A percentile compares a stretch with the other conserved stretches of the same genome.
phyloP scores from a whole-genome alignment of 1,140 invertebrate genomes.

The Drosophila kepulauana region DNA sequence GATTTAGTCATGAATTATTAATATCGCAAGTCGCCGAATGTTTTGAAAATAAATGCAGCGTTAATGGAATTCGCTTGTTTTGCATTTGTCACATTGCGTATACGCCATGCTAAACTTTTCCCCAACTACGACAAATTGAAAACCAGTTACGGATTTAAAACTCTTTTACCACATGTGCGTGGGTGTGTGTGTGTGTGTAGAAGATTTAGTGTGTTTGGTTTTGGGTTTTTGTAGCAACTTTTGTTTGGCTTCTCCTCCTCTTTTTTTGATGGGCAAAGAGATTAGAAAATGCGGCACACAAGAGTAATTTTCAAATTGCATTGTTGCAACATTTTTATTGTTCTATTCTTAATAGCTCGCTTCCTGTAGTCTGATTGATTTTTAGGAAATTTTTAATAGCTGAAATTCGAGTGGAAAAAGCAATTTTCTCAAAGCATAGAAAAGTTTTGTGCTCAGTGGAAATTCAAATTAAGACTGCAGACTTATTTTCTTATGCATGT shows the following conservation, averaged over 20 bases:
- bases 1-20: slow-evolving; percentile 73
- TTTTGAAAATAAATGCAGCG: slow-evolving; percentile 48
- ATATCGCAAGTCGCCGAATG: slow-evolving; percentile 49
- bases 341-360: background rate
- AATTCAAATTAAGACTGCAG: slow-evolving; percentile 6
- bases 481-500: background rate
- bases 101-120: slow-evolving; percentile 46
- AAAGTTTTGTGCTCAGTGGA: background rate
- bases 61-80: slow-evolving; percentile 68
- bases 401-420: background rate
- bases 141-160: slow-evolving; percentile 10
- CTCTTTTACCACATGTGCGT: background rate
- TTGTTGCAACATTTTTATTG: background rate
- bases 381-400: background rate
- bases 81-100: slow-evolving; percentile 52
- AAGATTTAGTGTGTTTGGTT: background rate
- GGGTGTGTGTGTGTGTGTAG: background rate
- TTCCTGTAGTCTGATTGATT: slow-evolving; percentile 15
- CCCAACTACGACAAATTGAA: background rate
- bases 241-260: background rate
- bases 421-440: background rate
- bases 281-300: slow-evolving; percentile 6
- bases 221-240: background rate
- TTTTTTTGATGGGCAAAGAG: background rate
- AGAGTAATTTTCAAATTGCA: slow-evolving; percentile 14